These are phyloP conservation scores for Hemithea aestivaria DNA, from an alignment of 2,888 invertebrate species.

Conservation along the genomic window DNA sequence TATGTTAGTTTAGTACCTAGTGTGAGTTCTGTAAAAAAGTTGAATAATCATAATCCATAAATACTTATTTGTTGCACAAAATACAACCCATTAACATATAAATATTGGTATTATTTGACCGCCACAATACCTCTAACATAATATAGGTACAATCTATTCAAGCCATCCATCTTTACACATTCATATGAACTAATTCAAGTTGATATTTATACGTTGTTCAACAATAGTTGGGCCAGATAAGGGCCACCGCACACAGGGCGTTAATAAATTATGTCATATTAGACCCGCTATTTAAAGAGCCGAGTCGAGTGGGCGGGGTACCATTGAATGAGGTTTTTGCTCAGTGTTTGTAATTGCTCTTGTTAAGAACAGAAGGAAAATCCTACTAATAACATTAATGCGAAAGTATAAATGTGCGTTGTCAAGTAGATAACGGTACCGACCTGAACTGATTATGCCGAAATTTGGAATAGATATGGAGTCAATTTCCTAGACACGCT, in stretches of 20 bases:
- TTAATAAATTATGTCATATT: constrained; percentile 68
- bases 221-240: constrained; percentile 58
- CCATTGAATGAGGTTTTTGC: constrained; percentile 26
- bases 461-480: too few relatives aligned
- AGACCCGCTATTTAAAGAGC: constrained; percentile 48
- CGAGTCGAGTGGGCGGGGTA: constrained; percentile 39
- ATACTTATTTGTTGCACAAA: too few relatives aligned
- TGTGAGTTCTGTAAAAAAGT: too few relatives aligned
- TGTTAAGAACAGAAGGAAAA: constrained; percentile 15
- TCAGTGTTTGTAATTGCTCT: constrained; percentile 26
- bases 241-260: constrained; percentile 50
- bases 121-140: constrained; percentile 29
- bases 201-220: constrained; percentile 51
- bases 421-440: too few relatives aligned
- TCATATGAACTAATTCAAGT: constrained; percentile 55
- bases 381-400: constrained; percentile 7
- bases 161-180: constrained; percentile 43
- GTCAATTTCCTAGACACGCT: too few relatives aligned
- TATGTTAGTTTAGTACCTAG: too few relatives aligned
- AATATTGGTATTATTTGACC: constrained; percentile 20
- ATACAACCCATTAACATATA: too few relatives aligned
- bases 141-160: too few relatives aligned
- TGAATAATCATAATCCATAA: too few relatives aligned
- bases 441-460: too few relatives aligned
- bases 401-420: too few relatives aligned